These are phyloP conservation scores for Emmelina monodactyla DNA, from an alignment of 2,888 invertebrate species.

Conservation along the genomic window DNA sequence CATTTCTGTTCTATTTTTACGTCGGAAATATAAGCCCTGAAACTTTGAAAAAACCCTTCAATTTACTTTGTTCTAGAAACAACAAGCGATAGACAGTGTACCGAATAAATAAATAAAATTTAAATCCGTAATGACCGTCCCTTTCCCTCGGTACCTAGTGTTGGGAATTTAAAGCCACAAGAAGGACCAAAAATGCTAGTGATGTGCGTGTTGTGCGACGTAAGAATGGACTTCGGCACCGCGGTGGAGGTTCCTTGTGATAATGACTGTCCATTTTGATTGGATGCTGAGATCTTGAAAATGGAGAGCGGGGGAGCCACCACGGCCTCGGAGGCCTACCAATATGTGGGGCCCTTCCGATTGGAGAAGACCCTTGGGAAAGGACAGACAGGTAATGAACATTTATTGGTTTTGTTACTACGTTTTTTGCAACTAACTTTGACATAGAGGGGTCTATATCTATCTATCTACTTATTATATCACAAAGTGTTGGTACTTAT, in stretches of 20 bases:
- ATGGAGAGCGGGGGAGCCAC: slow-evolving; percentile 45
- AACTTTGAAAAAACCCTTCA: no score
- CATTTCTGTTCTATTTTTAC: no score
- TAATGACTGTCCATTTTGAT: slow-evolving; percentile 18
- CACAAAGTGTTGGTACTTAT: no score
- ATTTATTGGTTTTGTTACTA: slow-evolving; percentile 2
- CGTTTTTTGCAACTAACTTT: no score
- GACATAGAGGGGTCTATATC: no score
- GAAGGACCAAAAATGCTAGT: slow-evolving; percentile 1
- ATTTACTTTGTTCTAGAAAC: no score
- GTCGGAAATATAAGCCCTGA: no score
- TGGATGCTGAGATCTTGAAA: slow-evolving; percentile 25
- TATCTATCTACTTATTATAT: no score
- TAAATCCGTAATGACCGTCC: slow-evolving; percentile 17
- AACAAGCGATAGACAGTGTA: no score
- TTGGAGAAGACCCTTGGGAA: slow-evolving; percentile 99
- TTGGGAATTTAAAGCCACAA: neutral
- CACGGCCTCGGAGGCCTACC: slow-evolving; percentile 70
- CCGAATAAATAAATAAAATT: no score
- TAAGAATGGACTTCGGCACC: slow-evolving; percentile 5
- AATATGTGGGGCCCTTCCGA: slow-evolving; percentile 98
- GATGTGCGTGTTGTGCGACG: slow-evolving; percentile 1
- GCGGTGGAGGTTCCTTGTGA: neutral
- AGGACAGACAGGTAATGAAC: slow-evolving; percentile 93
- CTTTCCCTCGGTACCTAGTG: neutral